Base-by-base conservation (phyloP, 2,797 vertebrate species). In the Rhinella marina region DNA sequence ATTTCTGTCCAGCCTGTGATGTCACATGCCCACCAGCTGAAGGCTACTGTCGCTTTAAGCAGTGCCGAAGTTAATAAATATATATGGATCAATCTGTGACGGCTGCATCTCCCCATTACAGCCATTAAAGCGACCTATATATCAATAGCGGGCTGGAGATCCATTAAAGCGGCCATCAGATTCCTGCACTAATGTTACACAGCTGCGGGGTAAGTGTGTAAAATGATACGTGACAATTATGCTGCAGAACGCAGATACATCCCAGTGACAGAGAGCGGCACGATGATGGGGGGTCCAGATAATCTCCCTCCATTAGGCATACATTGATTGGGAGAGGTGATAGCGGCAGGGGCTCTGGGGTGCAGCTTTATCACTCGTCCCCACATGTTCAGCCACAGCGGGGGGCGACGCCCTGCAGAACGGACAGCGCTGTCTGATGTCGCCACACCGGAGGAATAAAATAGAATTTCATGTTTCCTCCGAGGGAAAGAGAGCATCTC, bases 281-380 rank as follows among this genome's bases (percentile, higher is more conserved):
- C 12, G 7, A 29, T 52, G 17, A 62, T 73, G 80, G 80, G 59
- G 19, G 80, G 59, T 61, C 29, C 32, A 11, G 32, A 62, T 70
- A 70, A 82, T 70, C 81, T 82, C 21, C 25, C 82, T 73, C 54
- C 66, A 73, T 73, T 73, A 84, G 82, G 54, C 32, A 56, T 56
- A 29, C 81, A 70, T 25, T 70, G 81, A 82, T 82, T 27, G 81
- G 48, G 64, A 66, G 61, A 25, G 62, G 32, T 21, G 81, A 82
- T 82, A 70, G 81, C 81, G 62, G 61, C 80, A 7, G 78, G 57
- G 78, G 78, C 79, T 81, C 57, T 29, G 61, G 61, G 50, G 27
- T 21, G 68, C 68, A 23, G 68, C 50, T 56, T 84, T 84, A 84
- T 84, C 68, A 41, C 70, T 56, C 21, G 27, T 32, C 19, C 52